phyloP scores from a whole-genome alignment of 2,888 invertebrate genomes.

The Cataglyphis albicans region DNA sequence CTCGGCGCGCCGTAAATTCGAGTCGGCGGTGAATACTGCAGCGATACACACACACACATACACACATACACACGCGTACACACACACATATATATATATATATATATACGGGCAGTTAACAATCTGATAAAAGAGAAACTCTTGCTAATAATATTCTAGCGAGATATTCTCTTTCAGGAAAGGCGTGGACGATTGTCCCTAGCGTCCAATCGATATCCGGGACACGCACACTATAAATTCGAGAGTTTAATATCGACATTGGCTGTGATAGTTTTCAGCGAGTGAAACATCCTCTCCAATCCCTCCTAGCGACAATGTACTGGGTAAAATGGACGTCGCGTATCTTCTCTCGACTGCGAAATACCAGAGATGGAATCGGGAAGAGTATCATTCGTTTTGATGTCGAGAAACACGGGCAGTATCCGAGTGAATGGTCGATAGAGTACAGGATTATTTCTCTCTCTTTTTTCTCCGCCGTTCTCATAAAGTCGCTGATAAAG shows the following conservation, averaged over 20 bases:
- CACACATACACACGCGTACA: too few species aligned
- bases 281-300: conserved; percentile 50
- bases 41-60: not conserved
- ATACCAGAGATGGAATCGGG: not conserved
- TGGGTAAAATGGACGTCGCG: conserved; percentile 11
- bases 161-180: conserved; percentile 50
- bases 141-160: conserved; percentile 63
- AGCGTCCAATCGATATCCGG: conserved; percentile 53
- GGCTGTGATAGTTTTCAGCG: conserved; percentile 49
- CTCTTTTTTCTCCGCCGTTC: not conserved
- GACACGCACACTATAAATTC: conserved; percentile 59
- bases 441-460: not conserved
- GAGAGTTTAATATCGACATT: conserved; percentile 64
- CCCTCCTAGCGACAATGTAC: conserved; percentile 15
- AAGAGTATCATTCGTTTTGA: conserved; percentile 3
- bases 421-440: not conserved
- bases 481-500: not conserved
- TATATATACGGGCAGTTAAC: conserved; percentile 33
- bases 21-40: not conserved
- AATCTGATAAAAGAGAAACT: conserved; percentile 49
- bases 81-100: not conserved
- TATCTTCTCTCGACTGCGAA: not conserved
- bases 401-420: not conserved
- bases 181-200: conserved; percentile 17
- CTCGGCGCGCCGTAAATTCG: conserved; percentile 44